Evolutionary conservation across 2,797 vertebrate species (phyloP).

Genomic region (Galago senegalensis): DNA sequence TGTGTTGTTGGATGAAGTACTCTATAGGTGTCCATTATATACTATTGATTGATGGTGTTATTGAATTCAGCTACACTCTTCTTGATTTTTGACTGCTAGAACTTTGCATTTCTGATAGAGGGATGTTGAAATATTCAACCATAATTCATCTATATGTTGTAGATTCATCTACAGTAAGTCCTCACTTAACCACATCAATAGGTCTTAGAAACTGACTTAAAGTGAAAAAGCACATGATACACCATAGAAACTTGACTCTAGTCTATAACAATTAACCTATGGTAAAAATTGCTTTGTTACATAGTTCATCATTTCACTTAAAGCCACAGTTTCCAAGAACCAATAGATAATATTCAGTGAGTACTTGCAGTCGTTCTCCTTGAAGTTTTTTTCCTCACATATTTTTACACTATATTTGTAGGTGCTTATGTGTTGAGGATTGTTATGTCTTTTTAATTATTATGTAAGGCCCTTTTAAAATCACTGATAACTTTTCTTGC

Average conservation of each 20-base stretch:
- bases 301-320: neutral
- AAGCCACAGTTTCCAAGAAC: neutral
- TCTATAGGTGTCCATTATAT: neutral
- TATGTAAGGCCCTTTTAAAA: neutral
- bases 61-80: neutral
- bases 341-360: neutral
- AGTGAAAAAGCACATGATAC: neutral
- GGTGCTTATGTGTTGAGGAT: neutral
- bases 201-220: neutral
- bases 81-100: neutral
- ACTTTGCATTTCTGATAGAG: neutral
- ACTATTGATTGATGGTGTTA: neutral
- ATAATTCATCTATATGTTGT: neutral
- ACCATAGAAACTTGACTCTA: neutral
- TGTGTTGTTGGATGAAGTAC: neutral
- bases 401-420: neutral
- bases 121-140: neutral
- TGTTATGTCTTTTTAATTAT: neutral
- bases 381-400: neutral
- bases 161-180: neutral
- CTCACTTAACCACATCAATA: neutral
- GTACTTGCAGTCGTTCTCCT: neutral
- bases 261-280: neutral
- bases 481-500: neutral
- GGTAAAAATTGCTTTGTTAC: neutral